Conservation (phyloP, 2,797 vertebrate genomes). For the Falco cherrug region DNA sequence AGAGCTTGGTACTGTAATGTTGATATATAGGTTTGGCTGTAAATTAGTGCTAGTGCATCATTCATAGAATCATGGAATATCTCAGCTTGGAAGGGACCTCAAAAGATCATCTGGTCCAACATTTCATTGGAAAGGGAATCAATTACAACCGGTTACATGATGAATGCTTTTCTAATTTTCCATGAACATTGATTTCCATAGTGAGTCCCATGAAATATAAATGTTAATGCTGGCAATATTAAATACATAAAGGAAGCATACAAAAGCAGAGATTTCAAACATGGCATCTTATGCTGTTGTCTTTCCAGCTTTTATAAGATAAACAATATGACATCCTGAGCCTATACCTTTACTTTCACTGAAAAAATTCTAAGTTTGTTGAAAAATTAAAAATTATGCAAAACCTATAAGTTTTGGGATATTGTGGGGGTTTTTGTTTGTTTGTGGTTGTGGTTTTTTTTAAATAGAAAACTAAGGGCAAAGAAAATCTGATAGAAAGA, state of each 20-base stretch:
- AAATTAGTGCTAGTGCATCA: neutral
- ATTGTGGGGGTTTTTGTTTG: neutral
- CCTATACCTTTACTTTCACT: neutral
- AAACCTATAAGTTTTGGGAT: neutral
- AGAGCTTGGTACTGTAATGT: neutral
- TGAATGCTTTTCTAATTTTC: neutral
- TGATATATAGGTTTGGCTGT: neutral
- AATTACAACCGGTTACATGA: neutral
- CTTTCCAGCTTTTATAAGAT: neutral
- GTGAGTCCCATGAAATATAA: neutral
- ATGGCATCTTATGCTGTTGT: neutral
- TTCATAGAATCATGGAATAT: neutral
- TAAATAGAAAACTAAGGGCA: neutral
- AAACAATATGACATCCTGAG: neutral
- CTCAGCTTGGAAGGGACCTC: neutral
- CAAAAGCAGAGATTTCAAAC: neutral
- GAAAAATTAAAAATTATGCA: neutral
- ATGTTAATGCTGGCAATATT: neutral
- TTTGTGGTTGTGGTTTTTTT: neutral
- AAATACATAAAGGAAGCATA: neutral
- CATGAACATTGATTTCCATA: neutral
- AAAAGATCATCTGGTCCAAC: neutral
- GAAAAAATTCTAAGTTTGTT: neutral
- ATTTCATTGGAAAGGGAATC: neutral
- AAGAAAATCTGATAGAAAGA: neutral